Base-by-base conservation (phyloP, 2,113 vertebrate genomes). In the Etia nguti region DNA sequence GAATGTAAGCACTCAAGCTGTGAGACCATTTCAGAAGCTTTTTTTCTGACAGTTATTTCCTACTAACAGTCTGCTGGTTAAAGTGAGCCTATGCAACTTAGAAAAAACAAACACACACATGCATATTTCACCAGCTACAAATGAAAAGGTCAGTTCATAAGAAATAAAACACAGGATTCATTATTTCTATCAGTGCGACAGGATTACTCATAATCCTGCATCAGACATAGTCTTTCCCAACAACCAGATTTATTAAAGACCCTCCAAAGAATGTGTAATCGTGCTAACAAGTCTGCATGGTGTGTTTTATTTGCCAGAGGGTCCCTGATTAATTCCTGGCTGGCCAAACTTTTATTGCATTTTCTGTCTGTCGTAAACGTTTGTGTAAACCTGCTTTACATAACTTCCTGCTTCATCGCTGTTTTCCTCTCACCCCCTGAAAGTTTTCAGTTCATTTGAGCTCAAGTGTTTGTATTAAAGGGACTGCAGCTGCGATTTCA, bases 1-100 rank as follows among this genome's bases (percentile, higher is more conserved):
- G 34, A 94, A 86, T 4, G 96, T 97, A 91, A 96, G 89, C 4
- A 2, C 12, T 20, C 75, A 10, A 55, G 77, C 41, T 60, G 24
- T 62, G 81, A 26, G 20, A 2, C 6, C 10, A 13, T 13, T 62
- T 57, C 52, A 52, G 13, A 81, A n/a, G 18, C 36, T 24, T 60
- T 31, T 31, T 48, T 83, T 43, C 70, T 46, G 29, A 10, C 34
- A 22, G 48, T 50, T 77, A 29, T 34, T 79, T 36, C 16, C 15
- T 29, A 2, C 77, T 38, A 80, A 83, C 18, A 24, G 3, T 38
- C n/a, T 54, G 31, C 59, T 73, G 79, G 10, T 52, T 1, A 24
- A 54, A 59, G 24, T 29, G 34, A 82, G 8, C n/a, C 31, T 52
- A 10, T 18, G 16, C 29, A 31, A 10, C 43, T 31, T 50, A 16